Evolutionary conservation across 2,888 invertebrate species (phyloP).

Genomic region (Polyommatus iphigenia): DNA sequence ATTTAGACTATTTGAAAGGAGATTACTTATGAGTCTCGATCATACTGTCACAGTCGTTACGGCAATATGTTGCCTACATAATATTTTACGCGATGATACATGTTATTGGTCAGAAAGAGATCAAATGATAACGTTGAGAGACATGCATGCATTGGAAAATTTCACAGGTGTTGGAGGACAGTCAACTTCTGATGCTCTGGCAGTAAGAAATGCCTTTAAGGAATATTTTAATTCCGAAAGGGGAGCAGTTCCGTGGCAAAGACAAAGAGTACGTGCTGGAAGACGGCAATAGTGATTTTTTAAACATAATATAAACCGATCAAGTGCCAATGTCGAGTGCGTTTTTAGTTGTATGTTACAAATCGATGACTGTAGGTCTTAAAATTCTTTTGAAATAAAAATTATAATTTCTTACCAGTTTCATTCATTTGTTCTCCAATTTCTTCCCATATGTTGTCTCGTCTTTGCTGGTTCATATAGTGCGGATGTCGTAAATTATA

Average conservation of each 20-base stretch:
- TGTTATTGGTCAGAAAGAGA: conserved; percentile 23
- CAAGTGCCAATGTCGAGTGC: no score
- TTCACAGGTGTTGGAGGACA: conserved; percentile 18
- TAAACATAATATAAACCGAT: no score
- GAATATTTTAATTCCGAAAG: conserved; percentile 21
- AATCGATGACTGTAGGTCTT: no score
- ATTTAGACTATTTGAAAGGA: conserved; percentile 29
- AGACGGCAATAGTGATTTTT: not conserved
- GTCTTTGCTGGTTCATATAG: no score
- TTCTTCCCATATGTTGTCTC: no score
- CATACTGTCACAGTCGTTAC: conserved; percentile 9
- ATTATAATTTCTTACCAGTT: no score
- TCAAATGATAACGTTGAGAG: not conserved
- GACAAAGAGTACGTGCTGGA: conserved; percentile 19
- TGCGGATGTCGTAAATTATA: no score
- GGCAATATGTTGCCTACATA: conserved; percentile 28
- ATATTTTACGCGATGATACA: conserved; percentile 28
- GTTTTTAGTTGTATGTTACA: no score
- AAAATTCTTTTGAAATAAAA: no score
- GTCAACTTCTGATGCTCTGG: conserved; percentile 20
- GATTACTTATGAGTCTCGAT: no score
- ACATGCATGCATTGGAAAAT: conserved; percentile 15
- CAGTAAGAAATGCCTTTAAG: conserved; percentile 26
- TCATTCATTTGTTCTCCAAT: no score
- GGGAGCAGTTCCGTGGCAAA: conserved; percentile 13